phyloP scores from a whole-genome alignment of 2,797 vertebrate species.

The Chaetophractus vellerosus region DNA sequence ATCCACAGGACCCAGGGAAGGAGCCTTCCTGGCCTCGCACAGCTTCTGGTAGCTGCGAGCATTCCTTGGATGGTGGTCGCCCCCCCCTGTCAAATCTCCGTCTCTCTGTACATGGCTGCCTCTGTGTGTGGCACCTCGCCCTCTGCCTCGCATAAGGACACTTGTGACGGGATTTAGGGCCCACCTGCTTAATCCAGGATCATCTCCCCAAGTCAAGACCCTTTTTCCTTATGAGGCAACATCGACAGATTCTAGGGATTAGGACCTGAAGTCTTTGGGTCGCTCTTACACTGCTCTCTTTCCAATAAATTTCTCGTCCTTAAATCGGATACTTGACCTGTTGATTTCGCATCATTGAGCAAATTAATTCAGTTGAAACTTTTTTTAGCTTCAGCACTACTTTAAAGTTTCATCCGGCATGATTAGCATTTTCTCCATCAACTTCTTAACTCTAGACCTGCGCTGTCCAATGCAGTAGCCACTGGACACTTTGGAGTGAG shows the following conservation, averaged over 20 bases:
- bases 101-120: not conserved
- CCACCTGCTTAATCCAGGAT: not conserved
- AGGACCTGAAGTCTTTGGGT: too few species aligned
- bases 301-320: not conserved
- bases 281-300: not conserved
- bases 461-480: constrained; percentile 60
- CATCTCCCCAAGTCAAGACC: not conserved
- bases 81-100: not conserved
- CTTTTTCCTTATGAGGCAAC: not conserved
- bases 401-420: not conserved
- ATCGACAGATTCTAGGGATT: not conserved
- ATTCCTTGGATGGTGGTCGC: not conserved
- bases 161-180: not conserved
- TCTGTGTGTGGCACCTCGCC: not conserved
- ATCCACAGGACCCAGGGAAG: not conserved
- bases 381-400: constrained; percentile 53
- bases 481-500: not conserved
- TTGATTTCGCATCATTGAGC: not conserved
- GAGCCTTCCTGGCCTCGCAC: not conserved
- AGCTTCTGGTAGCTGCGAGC: not conserved
- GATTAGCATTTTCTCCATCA: not conserved
- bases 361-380: constrained; percentile 48
- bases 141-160: not conserved
- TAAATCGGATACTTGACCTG: constrained; percentile 2
- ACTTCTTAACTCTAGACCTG: constrained; percentile 60